These are phyloP conservation scores for Sinocyclocheilus anshuiensis DNA, from an alignment of 2,113 vertebrate species.

Conservation along the genomic window DNA sequence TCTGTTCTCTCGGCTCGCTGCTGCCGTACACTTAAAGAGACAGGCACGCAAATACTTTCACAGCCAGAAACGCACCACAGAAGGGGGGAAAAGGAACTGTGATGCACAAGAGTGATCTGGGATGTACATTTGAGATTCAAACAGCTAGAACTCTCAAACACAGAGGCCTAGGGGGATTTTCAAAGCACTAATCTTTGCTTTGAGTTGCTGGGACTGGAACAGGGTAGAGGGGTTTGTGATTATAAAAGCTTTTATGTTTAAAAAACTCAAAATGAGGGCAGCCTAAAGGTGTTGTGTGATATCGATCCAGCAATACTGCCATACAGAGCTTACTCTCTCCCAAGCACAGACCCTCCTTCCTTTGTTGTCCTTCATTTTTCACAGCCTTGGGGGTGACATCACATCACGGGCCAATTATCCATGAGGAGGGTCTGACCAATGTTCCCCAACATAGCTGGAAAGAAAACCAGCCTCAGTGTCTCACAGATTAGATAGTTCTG, in stretches of 20 bases:
- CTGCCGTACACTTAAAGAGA: slow-evolving; percentile 76
- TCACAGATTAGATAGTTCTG: slow-evolving; percentile 30
- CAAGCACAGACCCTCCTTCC: slow-evolving; percentile 22
- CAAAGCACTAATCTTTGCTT: background rate
- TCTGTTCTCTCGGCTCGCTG: slow-evolving; percentile 62
- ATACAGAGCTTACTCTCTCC: background rate
- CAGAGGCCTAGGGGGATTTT: background rate
- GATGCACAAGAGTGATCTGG: slow-evolving; percentile 22
- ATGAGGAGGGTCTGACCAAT: slow-evolving; percentile 55
- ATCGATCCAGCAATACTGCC: background rate
- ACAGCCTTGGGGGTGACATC: slow-evolving; percentile 59
- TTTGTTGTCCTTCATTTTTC: slow-evolving; percentile 54
- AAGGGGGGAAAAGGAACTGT: slow-evolving; percentile 22
- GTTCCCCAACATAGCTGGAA: slow-evolving; percentile 31
- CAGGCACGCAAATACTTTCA: slow-evolving; percentile 70
- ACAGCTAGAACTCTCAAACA: background rate
- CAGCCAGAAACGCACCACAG: slow-evolving; percentile 31
- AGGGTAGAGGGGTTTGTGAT: background rate
- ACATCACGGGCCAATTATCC: slow-evolving; percentile 59
- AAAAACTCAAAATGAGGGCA: background rate
- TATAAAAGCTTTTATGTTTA: background rate
- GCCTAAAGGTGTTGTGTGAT: background rate
- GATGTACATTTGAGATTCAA: slow-evolving; percentile 15
- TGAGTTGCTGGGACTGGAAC: background rate
- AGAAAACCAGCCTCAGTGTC: slow-evolving; percentile 43